Percentiles rank a stretch among this genome's conserved stretches.
Evolutionary conservation across 1,140 invertebrate species (phyloP).

Genomic region (Philaenus spumarius): DNA sequence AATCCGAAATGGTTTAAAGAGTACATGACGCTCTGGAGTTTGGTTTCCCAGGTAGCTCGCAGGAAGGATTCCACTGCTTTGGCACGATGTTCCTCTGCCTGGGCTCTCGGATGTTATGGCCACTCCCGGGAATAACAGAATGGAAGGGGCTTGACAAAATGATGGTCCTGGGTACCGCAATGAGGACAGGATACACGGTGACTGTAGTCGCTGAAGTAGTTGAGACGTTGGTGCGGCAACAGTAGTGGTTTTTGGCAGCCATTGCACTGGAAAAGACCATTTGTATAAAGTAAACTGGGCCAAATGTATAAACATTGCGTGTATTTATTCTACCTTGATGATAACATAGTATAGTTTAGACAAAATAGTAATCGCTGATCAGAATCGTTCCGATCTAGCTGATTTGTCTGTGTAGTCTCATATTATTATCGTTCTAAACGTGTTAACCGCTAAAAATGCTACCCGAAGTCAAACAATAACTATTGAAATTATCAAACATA

Average conservation of each 20-base stretch:
- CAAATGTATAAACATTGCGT: too few relatives aligned
- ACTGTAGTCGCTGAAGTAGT: constrained; percentile 94
- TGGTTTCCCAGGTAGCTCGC: constrained; percentile 25
- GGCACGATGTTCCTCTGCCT: constrained; percentile 41
- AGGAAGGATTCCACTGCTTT: constrained; percentile 26
- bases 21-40: constrained; percentile 15
- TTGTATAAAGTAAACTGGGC: too few relatives aligned
- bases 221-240: constrained; percentile 76
- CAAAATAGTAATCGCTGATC: too few relatives aligned
- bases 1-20: constrained; percentile 21
- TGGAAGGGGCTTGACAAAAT: constrained; percentile 86
- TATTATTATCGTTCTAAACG: too few relatives aligned
- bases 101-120: constrained; percentile 71
- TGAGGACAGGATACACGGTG: constrained; percentile 84
- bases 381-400: too few relatives aligned
- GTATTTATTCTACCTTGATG: too few relatives aligned
- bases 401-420: too few relatives aligned
- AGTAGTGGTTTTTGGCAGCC: constrained; percentile 79
- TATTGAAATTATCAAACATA: too few relatives aligned
- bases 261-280: constrained; percentile 86
- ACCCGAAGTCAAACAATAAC: too few relatives aligned
- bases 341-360: too few relatives aligned
- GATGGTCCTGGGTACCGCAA: constrained; percentile 82
- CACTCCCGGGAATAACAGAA: constrained; percentile 74
- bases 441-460: too few relatives aligned